Evolutionary conservation across 64 coral and sea anemone genomes (phyloP).

Genomic region (Montipora cactus): DNA sequence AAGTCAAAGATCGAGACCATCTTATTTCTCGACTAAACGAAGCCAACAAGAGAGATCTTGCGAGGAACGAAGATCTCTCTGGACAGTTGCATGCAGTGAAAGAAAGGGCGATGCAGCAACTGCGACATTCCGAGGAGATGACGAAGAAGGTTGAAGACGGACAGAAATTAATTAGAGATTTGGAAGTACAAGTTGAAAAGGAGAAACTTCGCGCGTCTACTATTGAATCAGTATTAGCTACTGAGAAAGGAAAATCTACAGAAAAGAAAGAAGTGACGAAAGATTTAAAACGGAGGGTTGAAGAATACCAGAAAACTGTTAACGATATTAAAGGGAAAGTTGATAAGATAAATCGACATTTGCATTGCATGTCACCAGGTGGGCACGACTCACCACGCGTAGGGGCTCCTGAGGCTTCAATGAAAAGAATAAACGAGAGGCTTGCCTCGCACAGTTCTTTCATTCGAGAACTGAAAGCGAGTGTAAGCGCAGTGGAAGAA

Average conservation of each 20-base stretch:
- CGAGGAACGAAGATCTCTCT: conserved; percentile 55
- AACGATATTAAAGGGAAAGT: conserved; percentile 87
- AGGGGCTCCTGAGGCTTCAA: conserved; percentile 10
- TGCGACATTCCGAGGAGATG: conserved; percentile 81
- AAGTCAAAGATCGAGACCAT: conserved; percentile 37
- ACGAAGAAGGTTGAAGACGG: conserved; percentile 85
- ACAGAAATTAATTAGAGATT: conserved; percentile 85
- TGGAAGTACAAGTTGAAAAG: conserved; percentile 85
- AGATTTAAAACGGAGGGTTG: conserved; percentile 89
- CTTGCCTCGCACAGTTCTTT: conserved; percentile 62
- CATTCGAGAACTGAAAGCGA: conserved; percentile 80
- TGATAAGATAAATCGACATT: conserved; percentile 85
- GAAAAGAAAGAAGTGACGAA: conserved; percentile 78
- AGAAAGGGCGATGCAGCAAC: conserved; percentile 68
- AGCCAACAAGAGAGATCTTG: conserved; percentile 29
- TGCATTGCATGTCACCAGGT: conserved; percentile 78
- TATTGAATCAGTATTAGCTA: conserved; percentile 75
- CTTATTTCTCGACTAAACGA: conserved; percentile 52
- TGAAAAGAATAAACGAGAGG: conserved; percentile 67
- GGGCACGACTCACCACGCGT: conserved; percentile 41
- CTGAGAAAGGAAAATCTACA: conserved; percentile 73
- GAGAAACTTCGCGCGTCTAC: conserved; percentile 77
- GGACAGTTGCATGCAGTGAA: conserved; percentile 61
- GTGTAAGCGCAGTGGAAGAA: conserved; percentile 73
- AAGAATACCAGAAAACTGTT: conserved; percentile 85